phyloP scores from a whole-genome alignment of 2,797 vertebrate species.

The Parauchenoglanis punctatus region DNA sequence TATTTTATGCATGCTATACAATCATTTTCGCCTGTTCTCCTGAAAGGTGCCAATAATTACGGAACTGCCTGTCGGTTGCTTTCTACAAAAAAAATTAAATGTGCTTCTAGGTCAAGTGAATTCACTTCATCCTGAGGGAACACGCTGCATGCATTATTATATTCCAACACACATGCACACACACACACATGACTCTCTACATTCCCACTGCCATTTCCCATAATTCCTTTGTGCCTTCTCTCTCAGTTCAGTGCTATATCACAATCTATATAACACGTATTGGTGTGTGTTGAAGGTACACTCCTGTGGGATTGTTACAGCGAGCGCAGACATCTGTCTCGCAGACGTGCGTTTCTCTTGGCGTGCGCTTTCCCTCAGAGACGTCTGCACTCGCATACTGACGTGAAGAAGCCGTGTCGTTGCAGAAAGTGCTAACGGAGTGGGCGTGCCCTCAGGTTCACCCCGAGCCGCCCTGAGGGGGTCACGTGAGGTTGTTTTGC shows the following conservation, averaged over 20 bases:
- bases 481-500: neutral
- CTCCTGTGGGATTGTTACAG: neutral
- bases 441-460: neutral
- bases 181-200: neutral
- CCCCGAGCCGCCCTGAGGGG: conserved; percentile 8
- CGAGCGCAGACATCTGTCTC: conserved; percentile 43
- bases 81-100: neutral
- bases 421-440: neutral
- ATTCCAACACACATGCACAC: neutral
- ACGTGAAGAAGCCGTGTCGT: conserved; percentile 7
- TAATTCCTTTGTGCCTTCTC: neutral
- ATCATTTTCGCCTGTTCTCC: neutral
- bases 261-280: neutral
- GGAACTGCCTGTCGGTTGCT: neutral
- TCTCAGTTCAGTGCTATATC: neutral
- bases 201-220: conserved; percentile 6
- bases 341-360: conserved; percentile 20
- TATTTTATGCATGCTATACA: neutral
- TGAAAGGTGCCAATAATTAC: conserved; percentile 11
- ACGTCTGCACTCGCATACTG: conserved; percentile 34
- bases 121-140: conserved; percentile 8
- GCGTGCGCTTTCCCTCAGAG: conserved; percentile 18
- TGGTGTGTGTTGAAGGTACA: neutral
- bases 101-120: conserved; percentile 4
- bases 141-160: conserved; percentile 13